Evolutionary conservation across 2,888 invertebrate species (phyloP).

Genomic region (Villa cingulata): DNA sequence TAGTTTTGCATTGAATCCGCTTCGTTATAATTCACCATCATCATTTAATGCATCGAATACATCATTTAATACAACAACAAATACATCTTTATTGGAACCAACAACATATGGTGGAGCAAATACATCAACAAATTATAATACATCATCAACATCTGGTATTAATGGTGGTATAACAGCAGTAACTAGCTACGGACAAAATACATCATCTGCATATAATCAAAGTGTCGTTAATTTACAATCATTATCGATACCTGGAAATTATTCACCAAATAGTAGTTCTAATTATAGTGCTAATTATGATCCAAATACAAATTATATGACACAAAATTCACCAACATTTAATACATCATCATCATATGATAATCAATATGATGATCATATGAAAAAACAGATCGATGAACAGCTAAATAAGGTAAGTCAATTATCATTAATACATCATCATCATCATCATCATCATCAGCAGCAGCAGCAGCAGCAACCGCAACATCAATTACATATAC

Average conservation of each 20-base stretch:
- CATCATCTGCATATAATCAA: constrained; percentile 12
- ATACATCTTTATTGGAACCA: constrained; percentile 13
- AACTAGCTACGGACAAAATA: constrained; percentile 11
- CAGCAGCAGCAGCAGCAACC: neutral
- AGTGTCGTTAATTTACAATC: constrained; percentile 15
- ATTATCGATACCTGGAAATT: constrained; percentile 12
- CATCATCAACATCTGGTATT: neutral
- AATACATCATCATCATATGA: constrained; percentile 11
- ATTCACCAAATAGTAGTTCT: constrained; percentile 16
- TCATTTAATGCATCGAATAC: constrained; percentile 18
- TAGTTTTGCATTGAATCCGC: constrained; percentile 15
- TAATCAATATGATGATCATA: constrained; percentile 15
- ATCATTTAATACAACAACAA: constrained; percentile 15
- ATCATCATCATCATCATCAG: constrained; percentile 3
- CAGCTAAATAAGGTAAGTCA: constrained; percentile 20
- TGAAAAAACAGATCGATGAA: constrained; percentile 18
- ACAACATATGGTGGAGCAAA: constrained; percentile 8
- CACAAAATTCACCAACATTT: constrained; percentile 13
- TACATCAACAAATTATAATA: constrained; percentile 9
- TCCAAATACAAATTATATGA: constrained; percentile 13
- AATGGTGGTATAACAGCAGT: constrained; percentile 10
- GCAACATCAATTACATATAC: no score
- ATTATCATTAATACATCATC: constrained; percentile 12
- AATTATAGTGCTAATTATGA: constrained; percentile 15
- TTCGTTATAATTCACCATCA: constrained; percentile 15